Base-by-base conservation (phyloP, 2,888 invertebrate genomes). In the Drosophila tripunctata region DNA sequence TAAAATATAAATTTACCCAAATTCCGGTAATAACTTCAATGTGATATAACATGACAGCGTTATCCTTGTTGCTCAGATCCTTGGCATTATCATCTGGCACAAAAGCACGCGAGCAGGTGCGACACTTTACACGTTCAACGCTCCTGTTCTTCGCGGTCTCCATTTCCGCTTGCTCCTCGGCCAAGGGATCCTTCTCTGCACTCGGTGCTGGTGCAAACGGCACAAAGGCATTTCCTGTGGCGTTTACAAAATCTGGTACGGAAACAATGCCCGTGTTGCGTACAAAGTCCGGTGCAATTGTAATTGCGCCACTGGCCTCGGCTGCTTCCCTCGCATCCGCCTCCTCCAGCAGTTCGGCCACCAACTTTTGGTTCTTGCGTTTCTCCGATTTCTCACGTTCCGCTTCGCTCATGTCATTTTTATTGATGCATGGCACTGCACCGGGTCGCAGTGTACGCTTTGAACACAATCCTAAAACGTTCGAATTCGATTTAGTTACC, bases 11-110 rank as follows among this genome's bases (percentile, higher is more conserved):
- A 27, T 15, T 14, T 6, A 82, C 83, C 86, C 82, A 78, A 21
- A 78, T 75, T 1, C 86, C 86, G 10, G 86, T 82, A 4, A 79
- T 82, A 7, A 86, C 78, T 75, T 86, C 78, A 6, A 79, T 86
- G 33, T 86, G 78, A 38, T 57, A 75, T 0, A 79, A 40, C 58
- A 83, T 55, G 0, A 79, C 76, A 2, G 57, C 76, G 31, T 86
- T 86, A 3, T 58, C 24, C 1, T 66, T 52, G 4, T 75, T 52
- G 10, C 50, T 30, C 0, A 85, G 61, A 57, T 78, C 69, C 31
- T 79, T 79, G 3, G 56, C 43, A 4, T 21, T 48, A 2, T 47
- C 63, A 35, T 64, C 63, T 0, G 40, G 17, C 0, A 24, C 22
- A 35, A 67, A 64, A 0, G 24, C 22, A 8, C 31, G 36, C 24